A percentile compares a stretch with the other conserved stretches of the same genome.
Evolutionary conservation across 2,888 invertebrate species (phyloP).

Genomic region (Papilio protenor): DNA sequence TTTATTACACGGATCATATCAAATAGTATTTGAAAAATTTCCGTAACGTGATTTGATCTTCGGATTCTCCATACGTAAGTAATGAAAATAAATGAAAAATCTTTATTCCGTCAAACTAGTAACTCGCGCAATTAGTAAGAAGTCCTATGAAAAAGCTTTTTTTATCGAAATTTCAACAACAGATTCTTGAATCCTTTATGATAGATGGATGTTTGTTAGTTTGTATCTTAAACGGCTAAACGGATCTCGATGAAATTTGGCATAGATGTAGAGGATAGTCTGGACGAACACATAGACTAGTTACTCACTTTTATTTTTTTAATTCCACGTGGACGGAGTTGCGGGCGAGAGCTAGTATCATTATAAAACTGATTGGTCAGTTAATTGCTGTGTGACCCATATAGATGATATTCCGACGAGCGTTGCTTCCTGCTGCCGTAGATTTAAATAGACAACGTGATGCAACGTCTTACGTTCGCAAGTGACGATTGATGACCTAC

Average conservation of each 20-base stretch:
- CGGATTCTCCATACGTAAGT: neutral
- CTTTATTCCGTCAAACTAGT: neutral
- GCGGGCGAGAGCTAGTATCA: neutral
- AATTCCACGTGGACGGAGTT: too few relatives aligned
- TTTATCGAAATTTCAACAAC: neutral
- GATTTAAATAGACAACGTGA: conserved; percentile 21
- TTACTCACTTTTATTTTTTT: too few relatives aligned
- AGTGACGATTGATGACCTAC: neutral
- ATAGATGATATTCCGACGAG: conserved; percentile 16
- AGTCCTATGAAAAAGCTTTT: too few relatives aligned
- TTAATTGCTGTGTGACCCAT: conserved; percentile 24
- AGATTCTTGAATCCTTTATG: neutral
- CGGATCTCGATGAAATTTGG: too few relatives aligned
- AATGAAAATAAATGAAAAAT: neutral
- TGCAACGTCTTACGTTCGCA: neutral
- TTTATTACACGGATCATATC: conserved; percentile 16
- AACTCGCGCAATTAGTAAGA: too few relatives aligned
- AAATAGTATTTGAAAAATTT: conserved; percentile 1
- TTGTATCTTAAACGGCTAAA: too few relatives aligned
- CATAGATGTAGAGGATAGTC: too few relatives aligned
- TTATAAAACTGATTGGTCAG: conserved; percentile 12
- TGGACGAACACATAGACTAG: too few relatives aligned
- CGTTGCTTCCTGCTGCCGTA: conserved; percentile 5
- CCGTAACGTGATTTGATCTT: neutral
- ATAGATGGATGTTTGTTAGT: too few relatives aligned